These are phyloP conservation scores for Drosophila nr. perissopoda DNA, from an alignment of 2,888 invertebrate species.

Conservation along the genomic window DNA sequence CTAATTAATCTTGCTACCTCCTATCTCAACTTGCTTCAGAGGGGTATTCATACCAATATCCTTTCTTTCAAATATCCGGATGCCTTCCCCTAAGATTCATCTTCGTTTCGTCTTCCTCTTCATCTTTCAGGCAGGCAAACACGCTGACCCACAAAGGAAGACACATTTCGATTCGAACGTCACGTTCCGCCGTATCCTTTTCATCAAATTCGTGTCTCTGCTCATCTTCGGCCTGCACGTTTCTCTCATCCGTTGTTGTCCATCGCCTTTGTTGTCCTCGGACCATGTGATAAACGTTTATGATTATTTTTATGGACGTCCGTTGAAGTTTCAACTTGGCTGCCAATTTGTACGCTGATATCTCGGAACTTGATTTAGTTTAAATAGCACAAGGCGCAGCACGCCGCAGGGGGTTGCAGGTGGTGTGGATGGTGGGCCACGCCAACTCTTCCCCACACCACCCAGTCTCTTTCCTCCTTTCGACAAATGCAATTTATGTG, in stretches of 20 bases:
- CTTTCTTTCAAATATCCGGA: not conserved
- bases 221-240: constrained; percentile 14
- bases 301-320: constrained; percentile 73
- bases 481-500: constrained; percentile 61
- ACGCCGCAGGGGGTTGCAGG: constrained; percentile 3
- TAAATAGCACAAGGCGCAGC: constrained; percentile 58
- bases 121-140: constrained; percentile 1
- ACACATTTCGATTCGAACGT: constrained; percentile 25
- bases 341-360: constrained; percentile 71
- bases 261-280: constrained; percentile 41
- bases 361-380: constrained; percentile 72
- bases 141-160: constrained; percentile 58
- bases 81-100: not conserved
- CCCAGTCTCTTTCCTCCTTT: not conserved
- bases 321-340: constrained; percentile 59
- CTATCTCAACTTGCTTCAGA: not conserved
- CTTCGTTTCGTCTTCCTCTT: not conserved
- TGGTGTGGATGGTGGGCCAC: too few species aligned
- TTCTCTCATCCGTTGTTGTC: constrained; percentile 9
- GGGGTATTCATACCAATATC: not conserved
- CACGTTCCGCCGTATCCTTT: constrained; percentile 68
- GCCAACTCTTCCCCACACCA: not conserved
- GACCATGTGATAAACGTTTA: constrained; percentile 73
- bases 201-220: constrained; percentile 55
- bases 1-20: not conserved